Evolutionary conservation across 2,888 invertebrate species (phyloP).

Genomic region (Sphaerophoria rueppellii): DNA sequence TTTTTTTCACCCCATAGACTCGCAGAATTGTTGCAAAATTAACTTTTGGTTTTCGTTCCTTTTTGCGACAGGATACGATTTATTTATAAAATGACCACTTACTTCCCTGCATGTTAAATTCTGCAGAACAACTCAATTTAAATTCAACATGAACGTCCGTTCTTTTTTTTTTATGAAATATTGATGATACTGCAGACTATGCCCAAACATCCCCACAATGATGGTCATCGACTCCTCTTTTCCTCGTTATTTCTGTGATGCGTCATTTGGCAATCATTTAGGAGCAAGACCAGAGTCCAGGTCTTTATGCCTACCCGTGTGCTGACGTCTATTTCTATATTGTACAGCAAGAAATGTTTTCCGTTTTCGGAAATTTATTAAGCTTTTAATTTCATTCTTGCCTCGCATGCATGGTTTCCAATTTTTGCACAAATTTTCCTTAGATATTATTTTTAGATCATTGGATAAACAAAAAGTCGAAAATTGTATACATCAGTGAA

Average conservation of each 20-base stretch:
- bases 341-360: conserved; percentile 1
- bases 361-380: conserved; percentile 25
- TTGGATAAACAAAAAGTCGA: conserved; percentile 47
- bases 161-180: neutral
- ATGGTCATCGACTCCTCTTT: conserved; percentile 34
- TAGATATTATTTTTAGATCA: conserved; percentile 61
- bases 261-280: conserved; percentile 35
- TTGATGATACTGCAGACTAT: conserved; percentile 8
- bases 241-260: conserved; percentile 4
- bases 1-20: neutral
- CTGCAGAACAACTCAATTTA: conserved; percentile 41
- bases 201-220: neutral
- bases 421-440: conserved; percentile 52
- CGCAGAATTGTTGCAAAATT: neutral
- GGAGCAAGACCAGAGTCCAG: neutral
- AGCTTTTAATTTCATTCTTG: conserved; percentile 6
- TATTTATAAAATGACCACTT: conserved; percentile 31
- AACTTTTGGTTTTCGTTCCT: neutral
- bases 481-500: conserved; percentile 11
- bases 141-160: conserved; percentile 45
- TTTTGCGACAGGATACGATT: conserved; percentile 42
- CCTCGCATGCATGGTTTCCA: conserved; percentile 19
- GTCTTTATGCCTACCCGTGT: neutral
- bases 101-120: conserved; percentile 39
- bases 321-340: neutral